phyloP scores from a whole-genome alignment of 2,888 invertebrate genomes.

The Cotesia congregata region DNA sequence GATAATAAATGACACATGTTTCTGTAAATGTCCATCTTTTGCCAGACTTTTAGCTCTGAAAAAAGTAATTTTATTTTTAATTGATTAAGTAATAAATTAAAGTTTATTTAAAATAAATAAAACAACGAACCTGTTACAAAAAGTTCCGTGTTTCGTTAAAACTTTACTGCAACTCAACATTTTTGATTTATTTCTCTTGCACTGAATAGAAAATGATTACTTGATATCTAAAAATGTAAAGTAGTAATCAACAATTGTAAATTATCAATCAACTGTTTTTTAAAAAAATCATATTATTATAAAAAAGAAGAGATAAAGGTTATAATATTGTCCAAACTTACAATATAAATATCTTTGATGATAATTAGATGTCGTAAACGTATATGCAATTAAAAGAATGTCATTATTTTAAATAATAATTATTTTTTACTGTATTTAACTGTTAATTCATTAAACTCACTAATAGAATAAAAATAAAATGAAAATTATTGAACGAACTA shows the following conservation, averaged over 20 bases:
- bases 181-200: slow-evolving; percentile 6
- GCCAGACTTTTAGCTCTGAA: slow-evolving; percentile 27
- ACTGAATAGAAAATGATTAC: not conserved
- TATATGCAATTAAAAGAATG: not conserved
- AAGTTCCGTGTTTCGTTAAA: slow-evolving; percentile 39
- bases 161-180: slow-evolving; percentile 46
- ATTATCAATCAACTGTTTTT: not conserved
- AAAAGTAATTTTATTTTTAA: slow-evolving; percentile 7
- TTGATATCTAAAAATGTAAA: too few relatives aligned
- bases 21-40: slow-evolving; percentile 4
- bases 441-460: not conserved
- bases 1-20: slow-evolving; percentile 3
- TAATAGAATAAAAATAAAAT: not conserved
- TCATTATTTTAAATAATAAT: not conserved
- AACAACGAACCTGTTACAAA: slow-evolving; percentile 39
- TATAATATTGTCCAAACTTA: not conserved
- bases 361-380: not conserved
- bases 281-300: not conserved
- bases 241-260: too few relatives aligned
- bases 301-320: not conserved
- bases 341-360: not conserved
- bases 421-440: not conserved
- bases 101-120: not conserved
- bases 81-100: not conserved
- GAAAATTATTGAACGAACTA: not conserved